Base-by-base conservation (phyloP, 2,113 vertebrate species). In the Lates calcarifer region DNA sequence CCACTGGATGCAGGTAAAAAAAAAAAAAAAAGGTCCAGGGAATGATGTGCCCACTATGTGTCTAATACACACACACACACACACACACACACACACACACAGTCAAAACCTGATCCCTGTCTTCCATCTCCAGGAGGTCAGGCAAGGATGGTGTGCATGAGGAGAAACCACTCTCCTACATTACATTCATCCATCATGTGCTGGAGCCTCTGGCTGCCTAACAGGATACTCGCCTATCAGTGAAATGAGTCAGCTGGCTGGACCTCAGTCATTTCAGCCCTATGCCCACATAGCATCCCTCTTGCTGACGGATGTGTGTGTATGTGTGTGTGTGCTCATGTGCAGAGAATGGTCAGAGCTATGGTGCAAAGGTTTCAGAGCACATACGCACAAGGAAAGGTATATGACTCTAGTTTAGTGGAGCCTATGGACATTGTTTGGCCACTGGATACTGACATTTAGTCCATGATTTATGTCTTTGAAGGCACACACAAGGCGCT, bases 141-240 rank as follows among this genome's bases (percentile, higher is more conserved):
- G 43, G 65, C 47, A 58, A 65, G 22, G 51, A 75, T 64, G 77
- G 60, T 62, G 69, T 35, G 61, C 75, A 73, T 67, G 57, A 83
- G 49, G 51, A 84, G 81, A 79, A 80, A 87, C 71, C 80, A 83
- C 85, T 89, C 45, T 69, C 45, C 60, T 39, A 87, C 84, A 92
- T 89, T 87, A 71, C 72, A 79, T 65, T 66, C 85, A 92, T 94
- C 84, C 80, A 90, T 94, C 87, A 89, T 28, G 66, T 56, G 51
- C 43, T 26, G 69, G 67, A 78, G 60, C 62, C 22, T 73, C 41
- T 51, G 74, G 74, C 75, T 62, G 53, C 77, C 62, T 45, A 83
- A 53, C 68, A 72, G 57, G 60, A 77, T 41, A 33, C 67, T 72
- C 37, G 24, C 60, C 68, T 71, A 65, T 84, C 89, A 88, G 62